Conservation (phyloP, 2,113 vertebrate species). For the Ctenomys sociabilis region DNA sequence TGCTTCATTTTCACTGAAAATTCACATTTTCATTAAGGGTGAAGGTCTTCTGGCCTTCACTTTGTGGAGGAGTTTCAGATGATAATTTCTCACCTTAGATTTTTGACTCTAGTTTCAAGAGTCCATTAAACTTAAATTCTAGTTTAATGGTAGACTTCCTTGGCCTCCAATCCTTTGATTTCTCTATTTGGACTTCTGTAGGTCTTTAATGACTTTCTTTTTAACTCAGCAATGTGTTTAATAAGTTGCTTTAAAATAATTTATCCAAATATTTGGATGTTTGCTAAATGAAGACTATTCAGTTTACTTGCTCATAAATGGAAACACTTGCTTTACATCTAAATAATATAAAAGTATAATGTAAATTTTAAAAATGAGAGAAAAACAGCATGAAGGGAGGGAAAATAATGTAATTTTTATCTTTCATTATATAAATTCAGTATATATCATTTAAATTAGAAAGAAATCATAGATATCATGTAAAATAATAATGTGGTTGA, state of each 20-base stretch:
- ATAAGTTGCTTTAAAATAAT: conserved; percentile 42
- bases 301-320: conserved; percentile 6
- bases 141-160: not conserved
- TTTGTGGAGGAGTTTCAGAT: not conserved
- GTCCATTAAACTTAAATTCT: conserved; percentile 19
- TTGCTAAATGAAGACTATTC: not conserved
- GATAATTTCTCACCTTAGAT: not conserved
- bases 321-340: not conserved
- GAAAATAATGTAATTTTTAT: not conserved
- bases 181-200: conserved; percentile 16
- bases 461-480: not conserved
- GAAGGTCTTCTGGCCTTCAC: not conserved
- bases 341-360: conserved; percentile 8
- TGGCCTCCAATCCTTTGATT: not conserved
- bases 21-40: not conserved
- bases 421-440: not conserved
- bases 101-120: conserved; percentile 7
- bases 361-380: conserved; percentile 29
- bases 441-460: not conserved
- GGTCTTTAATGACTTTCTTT: conserved; percentile 41
- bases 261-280: conserved; percentile 8
- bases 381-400: not conserved
- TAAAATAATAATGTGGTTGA: not conserved
- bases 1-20: not conserved
- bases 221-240: not conserved